phyloP scores from a whole-genome alignment of 2,797 vertebrate species.

The Pangasius mekongensis region DNA sequence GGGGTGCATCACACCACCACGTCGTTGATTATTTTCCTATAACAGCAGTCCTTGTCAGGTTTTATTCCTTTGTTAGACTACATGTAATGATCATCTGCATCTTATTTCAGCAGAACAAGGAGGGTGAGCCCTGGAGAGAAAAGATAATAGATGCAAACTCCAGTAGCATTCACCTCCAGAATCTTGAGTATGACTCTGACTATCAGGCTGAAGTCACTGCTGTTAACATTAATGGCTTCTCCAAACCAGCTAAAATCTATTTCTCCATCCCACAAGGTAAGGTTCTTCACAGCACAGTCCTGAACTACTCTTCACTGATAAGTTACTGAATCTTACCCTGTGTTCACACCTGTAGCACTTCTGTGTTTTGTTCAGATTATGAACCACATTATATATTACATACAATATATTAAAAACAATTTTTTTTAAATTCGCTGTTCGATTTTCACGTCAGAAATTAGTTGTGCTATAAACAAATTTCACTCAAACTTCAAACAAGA shows the following conservation, averaged over 20 bases:
- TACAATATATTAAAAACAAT: background rate
- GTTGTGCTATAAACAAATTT: background rate
- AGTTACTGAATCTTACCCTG: background rate
- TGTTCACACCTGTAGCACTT: background rate
- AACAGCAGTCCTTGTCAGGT: background rate
- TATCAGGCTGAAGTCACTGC: conserved; percentile 60
- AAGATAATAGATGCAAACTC: conserved; percentile 48
- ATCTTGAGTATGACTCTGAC: conserved; percentile 55
- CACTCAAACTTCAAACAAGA: background rate
- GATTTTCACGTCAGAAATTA: background rate
- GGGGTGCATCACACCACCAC: background rate
- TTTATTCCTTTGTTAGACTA: background rate
- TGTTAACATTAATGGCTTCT: conserved; percentile 56
- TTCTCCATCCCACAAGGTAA: conserved; percentile 58
- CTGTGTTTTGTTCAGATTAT: background rate
- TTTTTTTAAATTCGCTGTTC: background rate
- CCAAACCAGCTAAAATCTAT: conserved; percentile 35
- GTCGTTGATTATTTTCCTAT: background rate
- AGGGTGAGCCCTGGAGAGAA: conserved; percentile 54
- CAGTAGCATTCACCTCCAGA: conserved; percentile 48
- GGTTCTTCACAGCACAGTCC: background rate
- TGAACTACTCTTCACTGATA: background rate
- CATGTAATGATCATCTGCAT: background rate
- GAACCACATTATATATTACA: background rate
- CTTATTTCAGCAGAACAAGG: conserved; percentile 44